Evolutionary conservation across 2,888 invertebrate genomes (phyloP), one percentile per base, ranked within the genome.

Genomic region (Cyrtodaria siliqua): DNA sequence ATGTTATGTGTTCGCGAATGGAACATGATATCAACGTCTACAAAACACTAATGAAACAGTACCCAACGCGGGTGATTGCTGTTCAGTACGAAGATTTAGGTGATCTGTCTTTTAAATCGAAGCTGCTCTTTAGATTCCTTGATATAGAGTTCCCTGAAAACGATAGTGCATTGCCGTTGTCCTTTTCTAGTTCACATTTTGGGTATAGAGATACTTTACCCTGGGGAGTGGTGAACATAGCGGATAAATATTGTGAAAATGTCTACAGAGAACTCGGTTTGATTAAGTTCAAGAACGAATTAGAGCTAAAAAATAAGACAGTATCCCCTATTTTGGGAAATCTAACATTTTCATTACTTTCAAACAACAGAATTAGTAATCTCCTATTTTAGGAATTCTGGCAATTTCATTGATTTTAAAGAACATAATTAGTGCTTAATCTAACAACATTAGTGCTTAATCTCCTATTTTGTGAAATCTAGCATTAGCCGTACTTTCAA

Each of bases 41-140:
- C 0, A 20, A 40, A 40, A 18, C 8, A 40, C 40, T 72, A 2
- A 9, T 23, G 18, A 26, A 49, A n/a, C 20, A 20, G 4, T 72
- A 29, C 29, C 66, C 66, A 20, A 38, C 33, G n/a, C 24, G 72
- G 24, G 59, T 72, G n/a, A 61, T 44, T 20, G 38, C 61, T 14
- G 16, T 61, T 0, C 72, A 72, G 24, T 72, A 72, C n/a, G 72
- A 72, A 55, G 66, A 66, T 24, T 72, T 72, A 49, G 26, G 42
- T n/a, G 49, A 72, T 38, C 55, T 60, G n/a, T 18, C 23, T 4
- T 18, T 27, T 40, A 47, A 66, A 56, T 42, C 59, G 24, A n/a
- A 20, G 2, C 42, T 18, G 8, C 47, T 72, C 38, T 56, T 60
- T 20, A 20, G 38, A 38, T 72, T 61, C 27, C 18, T 66, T 20